Evolutionary conservation across 2,113 vertebrate species (phyloP).

Genomic region (Ophiodon elongatus): DNA sequence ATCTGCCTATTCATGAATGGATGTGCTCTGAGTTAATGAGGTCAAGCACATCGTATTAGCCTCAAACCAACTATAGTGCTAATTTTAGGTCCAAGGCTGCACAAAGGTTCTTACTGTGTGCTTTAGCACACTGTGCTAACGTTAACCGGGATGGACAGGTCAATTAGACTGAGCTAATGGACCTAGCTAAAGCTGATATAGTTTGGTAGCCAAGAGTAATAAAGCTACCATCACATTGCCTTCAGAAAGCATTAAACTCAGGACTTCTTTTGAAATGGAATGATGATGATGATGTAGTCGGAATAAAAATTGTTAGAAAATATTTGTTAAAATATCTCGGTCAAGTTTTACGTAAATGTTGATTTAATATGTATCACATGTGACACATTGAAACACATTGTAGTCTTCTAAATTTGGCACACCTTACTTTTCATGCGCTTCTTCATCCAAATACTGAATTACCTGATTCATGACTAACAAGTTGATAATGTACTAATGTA

Average conservation of each 20-base stretch:
- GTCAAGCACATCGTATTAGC: conserved; percentile 64
- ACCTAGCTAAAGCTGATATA: conserved; percentile 39
- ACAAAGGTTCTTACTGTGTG: conserved; percentile 27
- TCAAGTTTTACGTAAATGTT: background rate
- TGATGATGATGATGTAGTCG: background rate
- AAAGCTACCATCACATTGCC: background rate
- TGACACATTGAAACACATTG: background rate
- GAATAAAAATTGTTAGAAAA: background rate
- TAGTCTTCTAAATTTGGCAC: background rate
- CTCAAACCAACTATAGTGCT: conserved; percentile 39
- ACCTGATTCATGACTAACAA: background rate
- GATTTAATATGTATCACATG: background rate
- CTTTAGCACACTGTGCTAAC: conserved; percentile 27
- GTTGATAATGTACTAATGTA: background rate
- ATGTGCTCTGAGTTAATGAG: conserved; percentile 71
- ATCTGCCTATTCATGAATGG: conserved; percentile 42
- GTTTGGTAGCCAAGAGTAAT: conserved; percentile 42
- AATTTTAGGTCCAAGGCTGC: conserved; percentile 62
- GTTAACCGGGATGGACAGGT: conserved; percentile 54
- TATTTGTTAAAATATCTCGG: background rate
- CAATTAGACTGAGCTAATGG: conserved; percentile 58
- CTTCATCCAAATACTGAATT: background rate
- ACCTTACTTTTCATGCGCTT: background rate
- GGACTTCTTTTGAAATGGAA: background rate
- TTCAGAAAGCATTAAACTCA: background rate